phyloP scores from a whole-genome alignment of 2,797 vertebrate genomes.

The Propithecus deckenii region DNA sequence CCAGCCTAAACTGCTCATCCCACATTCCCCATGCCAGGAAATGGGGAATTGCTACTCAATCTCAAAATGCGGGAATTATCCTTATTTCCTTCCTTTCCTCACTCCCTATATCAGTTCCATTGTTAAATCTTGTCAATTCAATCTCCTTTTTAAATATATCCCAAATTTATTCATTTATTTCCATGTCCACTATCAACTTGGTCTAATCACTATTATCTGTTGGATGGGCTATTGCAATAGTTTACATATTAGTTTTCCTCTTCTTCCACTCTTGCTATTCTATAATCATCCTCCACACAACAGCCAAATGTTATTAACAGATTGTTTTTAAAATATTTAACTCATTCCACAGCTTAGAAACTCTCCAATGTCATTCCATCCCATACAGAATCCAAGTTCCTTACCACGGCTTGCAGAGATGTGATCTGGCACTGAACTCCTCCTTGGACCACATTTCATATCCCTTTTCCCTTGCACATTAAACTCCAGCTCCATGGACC shows the following conservation, averaged over 20 bases:
- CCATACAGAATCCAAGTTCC: neutral
- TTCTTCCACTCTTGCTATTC: neutral
- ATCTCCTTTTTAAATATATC: neutral
- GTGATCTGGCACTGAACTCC: too few species aligned
- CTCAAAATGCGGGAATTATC: neutral
- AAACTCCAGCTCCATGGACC: neutral
- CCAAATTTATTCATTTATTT: neutral
- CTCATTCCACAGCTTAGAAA: neutral
- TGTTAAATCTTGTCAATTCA: neutral
- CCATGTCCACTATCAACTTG: neutral
- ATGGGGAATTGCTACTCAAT: neutral
- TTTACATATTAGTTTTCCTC: neutral
- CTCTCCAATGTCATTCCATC: neutral
- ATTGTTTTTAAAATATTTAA: neutral
- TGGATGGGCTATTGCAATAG: neutral
- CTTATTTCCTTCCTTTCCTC: neutral
- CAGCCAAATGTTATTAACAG: neutral
- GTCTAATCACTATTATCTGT: neutral
- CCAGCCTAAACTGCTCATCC: neutral
- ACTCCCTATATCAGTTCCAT: neutral
- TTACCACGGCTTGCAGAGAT: neutral
- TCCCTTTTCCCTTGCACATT: neutral
- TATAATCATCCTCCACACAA: neutral
- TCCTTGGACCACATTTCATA: neutral
- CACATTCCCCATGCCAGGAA: neutral